Percentiles rank a stretch among this genome's conserved stretches.
These are phyloP conservation scores for Drosophila lini DNA, from an alignment of 1,140 invertebrate genomes.

Conservation along the genomic window DNA sequence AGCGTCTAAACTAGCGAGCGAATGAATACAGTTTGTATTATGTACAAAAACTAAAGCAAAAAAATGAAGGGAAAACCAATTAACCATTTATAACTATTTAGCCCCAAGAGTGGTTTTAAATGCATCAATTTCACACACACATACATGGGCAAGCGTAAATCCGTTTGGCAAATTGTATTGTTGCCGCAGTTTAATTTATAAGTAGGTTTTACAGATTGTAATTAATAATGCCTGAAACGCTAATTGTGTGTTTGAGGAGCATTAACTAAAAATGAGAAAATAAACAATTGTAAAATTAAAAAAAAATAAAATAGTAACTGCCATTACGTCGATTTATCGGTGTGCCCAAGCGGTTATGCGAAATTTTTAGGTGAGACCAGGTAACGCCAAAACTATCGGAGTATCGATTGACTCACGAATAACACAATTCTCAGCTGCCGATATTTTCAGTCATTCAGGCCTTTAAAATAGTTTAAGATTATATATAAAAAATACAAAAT, in stretches of 20 bases:
- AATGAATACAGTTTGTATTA: conserved; percentile 74
- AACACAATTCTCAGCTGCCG: too few species aligned
- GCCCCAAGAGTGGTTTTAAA: conserved; percentile 51
- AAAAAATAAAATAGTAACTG: background rate
- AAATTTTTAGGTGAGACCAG: conserved; percentile 1
- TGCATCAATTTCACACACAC: conserved; percentile 26
- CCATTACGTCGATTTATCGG: background rate
- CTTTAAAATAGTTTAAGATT: too few species aligned
- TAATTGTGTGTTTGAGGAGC: conserved; percentile 53
- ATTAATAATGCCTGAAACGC: conserved; percentile 68
- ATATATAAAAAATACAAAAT: too few species aligned
- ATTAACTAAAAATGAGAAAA: conserved; percentile 65
- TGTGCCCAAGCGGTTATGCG: background rate
- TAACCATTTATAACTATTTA: conserved; percentile 34
- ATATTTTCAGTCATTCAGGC: too few species aligned
- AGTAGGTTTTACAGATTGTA: conserved; percentile 80
- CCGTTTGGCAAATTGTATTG: conserved; percentile 58
- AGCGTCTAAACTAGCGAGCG: conserved; percentile 39
- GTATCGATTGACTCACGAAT: too few species aligned
- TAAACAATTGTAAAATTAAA: conserved; percentile 71
- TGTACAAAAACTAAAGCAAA: conserved; percentile 61
- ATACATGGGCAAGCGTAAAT: conserved; percentile 42
- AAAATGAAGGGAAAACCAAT: conserved; percentile 30
- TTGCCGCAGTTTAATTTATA: conserved; percentile 76
- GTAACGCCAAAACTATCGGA: background rate